These are phyloP conservation scores for Enteromius thamalakanensis DNA, from an alignment of 2,797 vertebrate species.

Conservation along the genomic window DNA sequence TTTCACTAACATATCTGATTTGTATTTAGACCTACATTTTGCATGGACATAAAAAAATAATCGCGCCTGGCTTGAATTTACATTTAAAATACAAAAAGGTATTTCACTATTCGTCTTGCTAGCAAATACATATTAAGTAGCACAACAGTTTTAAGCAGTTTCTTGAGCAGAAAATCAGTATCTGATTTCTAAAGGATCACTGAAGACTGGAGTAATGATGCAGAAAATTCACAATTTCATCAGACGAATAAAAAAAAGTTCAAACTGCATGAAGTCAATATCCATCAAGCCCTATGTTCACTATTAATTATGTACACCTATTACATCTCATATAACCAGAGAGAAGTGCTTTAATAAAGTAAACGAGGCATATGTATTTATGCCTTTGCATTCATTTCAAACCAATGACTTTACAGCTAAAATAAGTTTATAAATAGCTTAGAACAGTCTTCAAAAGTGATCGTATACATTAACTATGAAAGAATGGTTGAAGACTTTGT, in stretches of 20 bases:
- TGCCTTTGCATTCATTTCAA: background rate
- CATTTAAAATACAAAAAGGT: background rate
- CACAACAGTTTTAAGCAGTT: background rate
- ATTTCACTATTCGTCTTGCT: background rate
- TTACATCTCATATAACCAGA: background rate
- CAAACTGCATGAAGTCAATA: background rate
- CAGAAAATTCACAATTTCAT: background rate
- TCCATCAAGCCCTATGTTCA: background rate
- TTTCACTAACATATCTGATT: background rate
- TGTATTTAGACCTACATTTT: background rate
- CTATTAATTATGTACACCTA: background rate
- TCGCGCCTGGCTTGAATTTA: background rate
- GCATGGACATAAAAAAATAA: background rate
- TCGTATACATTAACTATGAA: background rate
- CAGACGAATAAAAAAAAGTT: background rate
- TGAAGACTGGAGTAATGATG: background rate
- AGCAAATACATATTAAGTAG: background rate
- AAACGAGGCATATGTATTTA: background rate
- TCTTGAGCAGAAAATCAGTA: background rate
- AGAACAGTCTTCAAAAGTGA: constrained; percentile 15
- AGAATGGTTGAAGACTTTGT: background rate
- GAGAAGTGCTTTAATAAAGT: background rate
- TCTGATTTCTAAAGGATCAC: background rate
- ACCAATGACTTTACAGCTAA: background rate
- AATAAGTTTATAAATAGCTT: constrained; percentile 13